Conservation (phyloP, 1,140 invertebrate genomes). For the Araneus ventricosus region DNA sequence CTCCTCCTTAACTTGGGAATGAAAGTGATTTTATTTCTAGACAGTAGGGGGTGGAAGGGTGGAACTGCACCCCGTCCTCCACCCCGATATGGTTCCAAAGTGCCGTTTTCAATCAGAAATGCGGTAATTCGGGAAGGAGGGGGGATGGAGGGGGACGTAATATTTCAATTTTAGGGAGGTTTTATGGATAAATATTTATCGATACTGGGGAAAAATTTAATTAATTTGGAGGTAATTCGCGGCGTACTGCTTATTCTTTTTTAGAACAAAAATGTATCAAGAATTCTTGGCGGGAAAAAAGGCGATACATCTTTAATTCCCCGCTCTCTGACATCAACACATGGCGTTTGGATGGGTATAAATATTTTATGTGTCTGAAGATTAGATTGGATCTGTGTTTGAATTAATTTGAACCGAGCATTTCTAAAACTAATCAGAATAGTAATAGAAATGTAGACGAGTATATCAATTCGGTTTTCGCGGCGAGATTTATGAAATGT, state of each 20-base stretch:
- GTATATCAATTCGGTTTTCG: background rate
- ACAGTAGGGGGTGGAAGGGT: background rate
- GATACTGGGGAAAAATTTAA: background rate
- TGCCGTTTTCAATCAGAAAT: constrained; percentile 5
- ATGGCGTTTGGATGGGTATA: background rate
- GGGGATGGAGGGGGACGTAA: background rate
- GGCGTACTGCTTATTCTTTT: background rate
- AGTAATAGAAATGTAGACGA: background rate
- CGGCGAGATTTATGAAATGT: background rate
- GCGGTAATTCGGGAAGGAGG: background rate
- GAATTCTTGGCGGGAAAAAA: background rate
- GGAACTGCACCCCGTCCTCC: background rate
- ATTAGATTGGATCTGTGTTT: background rate
- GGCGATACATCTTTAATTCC: background rate
- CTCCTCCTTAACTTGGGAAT: constrained; percentile 2
- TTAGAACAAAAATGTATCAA: background rate
- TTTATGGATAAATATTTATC: constrained; percentile 23
- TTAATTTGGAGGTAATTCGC: constrained; percentile 7
- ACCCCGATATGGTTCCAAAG: constrained; percentile 1
- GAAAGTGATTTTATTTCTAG: constrained; percentile 67
- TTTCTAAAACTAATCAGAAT: background rate
- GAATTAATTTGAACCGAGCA: background rate
- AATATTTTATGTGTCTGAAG: background rate
- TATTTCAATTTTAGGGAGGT: constrained; percentile 2
- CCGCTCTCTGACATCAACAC: background rate